phyloP scores from a whole-genome alignment of 2,113 vertebrate species.

The Eclectus roratus region DNA sequence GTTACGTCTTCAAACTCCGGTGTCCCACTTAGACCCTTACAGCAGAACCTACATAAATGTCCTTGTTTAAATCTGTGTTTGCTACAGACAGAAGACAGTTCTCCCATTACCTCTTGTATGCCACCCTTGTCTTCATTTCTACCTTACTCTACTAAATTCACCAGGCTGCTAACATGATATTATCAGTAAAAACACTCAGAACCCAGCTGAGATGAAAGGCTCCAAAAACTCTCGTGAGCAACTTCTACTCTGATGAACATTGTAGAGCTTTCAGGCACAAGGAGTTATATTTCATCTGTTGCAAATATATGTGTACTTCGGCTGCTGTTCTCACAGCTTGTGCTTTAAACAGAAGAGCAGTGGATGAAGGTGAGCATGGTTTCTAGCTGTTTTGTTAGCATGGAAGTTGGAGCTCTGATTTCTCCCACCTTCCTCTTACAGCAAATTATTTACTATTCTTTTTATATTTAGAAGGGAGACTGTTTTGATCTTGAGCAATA shows the following conservation, averaged over 20 bases:
- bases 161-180: not conserved
- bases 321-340: not conserved
- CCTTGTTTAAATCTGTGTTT: not conserved
- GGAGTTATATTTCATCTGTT: not conserved
- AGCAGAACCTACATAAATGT: not conserved
- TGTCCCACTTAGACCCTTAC: not conserved
- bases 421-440: not conserved
- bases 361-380: not conserved
- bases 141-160: not conserved
- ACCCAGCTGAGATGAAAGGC: not conserved
- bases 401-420: not conserved
- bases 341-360: not conserved
- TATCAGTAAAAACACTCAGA: not conserved
- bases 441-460: not conserved
- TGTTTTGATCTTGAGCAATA: not conserved
- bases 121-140: not conserved
- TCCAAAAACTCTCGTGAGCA: not conserved
- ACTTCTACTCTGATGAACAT: not conserved
- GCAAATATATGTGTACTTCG: accelerated
- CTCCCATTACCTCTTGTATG: accelerated
- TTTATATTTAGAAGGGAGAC: not conserved
- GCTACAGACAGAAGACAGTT: not conserved
- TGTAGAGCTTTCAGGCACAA: not conserved
- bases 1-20: not conserved
- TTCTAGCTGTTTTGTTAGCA: not conserved